Evolutionary conservation across 2,888 invertebrate genomes (phyloP).

Genomic region (Microplitis manilae): DNA sequence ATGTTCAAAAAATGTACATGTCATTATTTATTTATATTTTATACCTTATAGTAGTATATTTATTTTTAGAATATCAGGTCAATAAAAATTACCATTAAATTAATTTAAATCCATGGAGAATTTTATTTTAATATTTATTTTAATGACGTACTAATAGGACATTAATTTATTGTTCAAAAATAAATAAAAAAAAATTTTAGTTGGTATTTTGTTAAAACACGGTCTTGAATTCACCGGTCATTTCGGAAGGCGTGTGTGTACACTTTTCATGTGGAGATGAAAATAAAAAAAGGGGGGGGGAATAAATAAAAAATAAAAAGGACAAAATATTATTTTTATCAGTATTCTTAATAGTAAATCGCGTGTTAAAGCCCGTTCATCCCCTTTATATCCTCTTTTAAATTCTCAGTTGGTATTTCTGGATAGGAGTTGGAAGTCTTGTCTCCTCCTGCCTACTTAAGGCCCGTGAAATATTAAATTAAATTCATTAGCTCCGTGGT

Average conservation of each 20-base stretch:
- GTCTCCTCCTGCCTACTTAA: slow-evolving; percentile 61
- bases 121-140: background rate
- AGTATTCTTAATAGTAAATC: slow-evolving; percentile 25
- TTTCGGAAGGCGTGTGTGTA: slow-evolving; percentile 29
- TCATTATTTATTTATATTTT: background rate
- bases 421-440: background rate
- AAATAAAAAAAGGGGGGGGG: slow-evolving; percentile 14
- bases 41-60: background rate
- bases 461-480: slow-evolving; percentile 70
- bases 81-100: background rate
- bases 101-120: too few relatives aligned
- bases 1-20: background rate
- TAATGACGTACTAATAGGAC: slow-evolving; percentile 8
- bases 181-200: slow-evolving; percentile 11
- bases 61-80: background rate
- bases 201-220: slow-evolving; percentile 29
- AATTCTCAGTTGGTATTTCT: slow-evolving; percentile 1
- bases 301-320: slow-evolving; percentile 23
- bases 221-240: slow-evolving; percentile 32
- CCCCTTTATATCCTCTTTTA: slow-evolving; percentile 14
- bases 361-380: slow-evolving; percentile 29
- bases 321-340: slow-evolving; percentile 8
- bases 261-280: slow-evolving; percentile 22
- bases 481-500: slow-evolving; percentile 69
- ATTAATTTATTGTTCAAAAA: slow-evolving; percentile 8